Evolutionary conservation across 30 jellyfish, hydroid and myxozoan genomes (phyloP).

Genomic region (Phacellophora camtschatica): DNA sequence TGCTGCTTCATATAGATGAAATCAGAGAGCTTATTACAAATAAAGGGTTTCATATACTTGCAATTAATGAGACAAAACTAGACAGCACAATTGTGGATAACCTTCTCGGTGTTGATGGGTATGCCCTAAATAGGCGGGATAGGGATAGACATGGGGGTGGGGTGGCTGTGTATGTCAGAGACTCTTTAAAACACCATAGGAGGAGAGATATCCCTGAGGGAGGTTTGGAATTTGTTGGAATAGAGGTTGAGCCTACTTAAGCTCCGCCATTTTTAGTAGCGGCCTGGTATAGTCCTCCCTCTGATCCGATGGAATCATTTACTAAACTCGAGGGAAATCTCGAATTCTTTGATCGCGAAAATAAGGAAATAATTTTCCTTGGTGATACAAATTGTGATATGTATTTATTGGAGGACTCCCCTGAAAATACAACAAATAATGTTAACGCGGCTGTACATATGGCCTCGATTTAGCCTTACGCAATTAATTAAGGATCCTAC

Average conservation of each 20-base stretch:
- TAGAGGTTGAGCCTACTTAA: neutral
- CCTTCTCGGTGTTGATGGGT: neutral
- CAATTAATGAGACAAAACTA: conserved; percentile 27
- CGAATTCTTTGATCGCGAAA: neutral
- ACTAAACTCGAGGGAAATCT: neutral
- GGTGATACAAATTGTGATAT: conserved; percentile 20
- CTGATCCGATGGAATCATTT: neutral
- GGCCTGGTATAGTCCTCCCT: neutral
- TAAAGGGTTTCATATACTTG: neutral
- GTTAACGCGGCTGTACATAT: conserved; percentile 20
- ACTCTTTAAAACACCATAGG: conserved; percentile 3
- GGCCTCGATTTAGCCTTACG: conserved; percentile 23
- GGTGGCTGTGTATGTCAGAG: neutral
- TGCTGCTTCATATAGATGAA: conserved; percentile 33
- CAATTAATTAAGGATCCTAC: conserved; percentile 33
- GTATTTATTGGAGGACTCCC: conserved; percentile 15
- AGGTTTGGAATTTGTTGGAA: neutral
- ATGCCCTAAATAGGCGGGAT: conserved; percentile 6
- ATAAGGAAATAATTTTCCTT: neutral
- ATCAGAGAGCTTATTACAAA: neutral
- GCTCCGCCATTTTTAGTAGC: neutral
- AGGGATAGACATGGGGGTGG: conserved; percentile 2
- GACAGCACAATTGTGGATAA: neutral
- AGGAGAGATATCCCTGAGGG: conserved; percentile 4
- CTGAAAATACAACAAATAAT: conserved; percentile 12